Conservation (phyloP, 1,140 invertebrate genomes). For the Drosophila ironensis region DNA sequence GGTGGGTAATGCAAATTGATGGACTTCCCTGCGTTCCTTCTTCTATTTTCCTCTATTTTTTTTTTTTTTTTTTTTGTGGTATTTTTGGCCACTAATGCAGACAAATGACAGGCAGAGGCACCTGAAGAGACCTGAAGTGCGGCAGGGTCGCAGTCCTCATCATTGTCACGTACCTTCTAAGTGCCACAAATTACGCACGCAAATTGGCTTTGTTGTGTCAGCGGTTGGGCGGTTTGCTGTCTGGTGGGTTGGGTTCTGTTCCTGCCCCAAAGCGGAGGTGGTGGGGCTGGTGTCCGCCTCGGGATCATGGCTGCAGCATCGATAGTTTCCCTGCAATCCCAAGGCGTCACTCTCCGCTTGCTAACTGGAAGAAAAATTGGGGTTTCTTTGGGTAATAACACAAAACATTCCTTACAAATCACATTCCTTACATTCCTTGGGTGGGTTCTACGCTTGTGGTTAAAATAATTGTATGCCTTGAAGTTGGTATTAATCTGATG, state of each 20-base stretch:
- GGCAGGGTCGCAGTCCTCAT: conserved; percentile 10
- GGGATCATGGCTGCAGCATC: conserved; percentile 16
- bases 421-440: no score
- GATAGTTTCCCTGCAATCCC: conserved; percentile 40
- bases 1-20: conserved; percentile 66
- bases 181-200: conserved; percentile 78
- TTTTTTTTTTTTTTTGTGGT: not conserved
- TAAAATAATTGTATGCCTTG: no score
- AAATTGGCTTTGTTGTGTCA: conserved; percentile 73
- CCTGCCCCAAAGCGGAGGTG: not conserved
- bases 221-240: not conserved
- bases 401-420: no score
- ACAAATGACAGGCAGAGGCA: conserved; percentile 68
- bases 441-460: no score
- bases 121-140: conserved; percentile 9
- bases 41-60: not conserved
- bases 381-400: not conserved
- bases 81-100: conserved; percentile 55
- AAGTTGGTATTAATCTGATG: no score
- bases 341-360: not conserved
- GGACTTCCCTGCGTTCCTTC: not conserved
- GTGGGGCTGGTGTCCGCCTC: not conserved
- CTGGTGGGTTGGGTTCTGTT: not conserved
- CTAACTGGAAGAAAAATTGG: not conserved
- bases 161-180: conserved; percentile 68